Conservation (phyloP, 2,797 vertebrate genomes). For the Notoglanidium macrostoma region DNA sequence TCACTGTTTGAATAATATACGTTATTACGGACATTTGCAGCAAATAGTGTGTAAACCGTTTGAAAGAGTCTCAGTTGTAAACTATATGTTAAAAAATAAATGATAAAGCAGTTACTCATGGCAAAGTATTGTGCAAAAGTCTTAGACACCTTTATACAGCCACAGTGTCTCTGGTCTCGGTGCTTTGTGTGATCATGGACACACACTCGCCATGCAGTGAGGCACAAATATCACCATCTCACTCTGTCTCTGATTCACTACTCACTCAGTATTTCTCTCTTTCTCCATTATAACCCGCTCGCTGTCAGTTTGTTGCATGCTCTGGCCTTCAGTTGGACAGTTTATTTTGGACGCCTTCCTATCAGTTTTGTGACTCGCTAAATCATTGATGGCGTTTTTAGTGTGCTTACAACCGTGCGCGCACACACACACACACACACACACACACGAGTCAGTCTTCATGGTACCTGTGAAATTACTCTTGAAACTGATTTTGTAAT, state of each 20-base stretch:
- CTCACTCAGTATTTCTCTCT: background rate
- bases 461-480: conserved; percentile 40
- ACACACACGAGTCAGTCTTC: conserved; percentile 42
- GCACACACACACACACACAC: conserved; percentile 25
- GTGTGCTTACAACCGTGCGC: conserved; percentile 52
- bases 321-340: conserved; percentile 52
- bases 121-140: too few species aligned
- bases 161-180: too few species aligned
- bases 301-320: conserved; percentile 41
- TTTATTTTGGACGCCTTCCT: conserved; percentile 50
- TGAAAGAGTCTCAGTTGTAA: background rate
- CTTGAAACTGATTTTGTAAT: conserved; percentile 60
- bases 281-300: background rate
- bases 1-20: background rate
- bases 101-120: too few species aligned
- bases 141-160: too few species aligned
- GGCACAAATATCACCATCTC: background rate
- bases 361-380: conserved; percentile 28
- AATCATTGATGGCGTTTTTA: conserved; percentile 55
- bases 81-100: too few species aligned
- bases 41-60: background rate
- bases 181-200: too few species aligned
- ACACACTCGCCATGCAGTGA: background rate
- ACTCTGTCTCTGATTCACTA: background rate
- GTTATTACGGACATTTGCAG: background rate